These are phyloP conservation scores for Trilocha varians DNA, from an alignment of 2,888 invertebrate species.

Conservation along the genomic window DNA sequence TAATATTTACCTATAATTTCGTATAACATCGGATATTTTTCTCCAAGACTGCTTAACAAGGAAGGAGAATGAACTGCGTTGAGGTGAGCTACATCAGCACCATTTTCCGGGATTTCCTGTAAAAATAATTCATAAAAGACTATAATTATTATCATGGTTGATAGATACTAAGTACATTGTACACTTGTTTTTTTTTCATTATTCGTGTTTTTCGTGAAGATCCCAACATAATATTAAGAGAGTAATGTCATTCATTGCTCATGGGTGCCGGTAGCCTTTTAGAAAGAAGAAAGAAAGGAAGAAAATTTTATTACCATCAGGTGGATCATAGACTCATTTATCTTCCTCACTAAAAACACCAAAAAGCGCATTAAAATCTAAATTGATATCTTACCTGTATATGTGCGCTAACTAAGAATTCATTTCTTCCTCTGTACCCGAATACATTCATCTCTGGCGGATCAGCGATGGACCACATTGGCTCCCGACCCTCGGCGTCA, in stretches of 20 bases:
- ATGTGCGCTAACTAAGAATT: conserved; percentile 83
- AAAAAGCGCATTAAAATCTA: not conserved
- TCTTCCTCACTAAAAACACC: too few species aligned
- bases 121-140: conserved; percentile 1
- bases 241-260: too few species aligned
- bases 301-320: too few species aligned
- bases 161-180: too few species aligned
- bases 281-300: too few species aligned
- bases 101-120: conserved; percentile 93
- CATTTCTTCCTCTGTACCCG: conserved; percentile 83
- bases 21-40: conserved; percentile 36
- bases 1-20: conserved; percentile 49
- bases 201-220: too few species aligned
- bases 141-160: not conserved
- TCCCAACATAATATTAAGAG: too few species aligned
- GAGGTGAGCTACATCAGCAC: conserved; percentile 88
- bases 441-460: conserved; percentile 74
- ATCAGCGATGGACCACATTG: conserved; percentile 77
- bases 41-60: conserved; percentile 47
- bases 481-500: conserved; percentile 80
- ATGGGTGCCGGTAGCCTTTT: too few species aligned
- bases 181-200: too few species aligned
- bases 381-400: conserved; percentile 77
- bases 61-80: conserved; percentile 81
- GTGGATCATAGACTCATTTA: too few species aligned